Evolutionary conservation across 1,140 invertebrate species (phyloP).

Genomic region (Heliconius hermathena): DNA sequence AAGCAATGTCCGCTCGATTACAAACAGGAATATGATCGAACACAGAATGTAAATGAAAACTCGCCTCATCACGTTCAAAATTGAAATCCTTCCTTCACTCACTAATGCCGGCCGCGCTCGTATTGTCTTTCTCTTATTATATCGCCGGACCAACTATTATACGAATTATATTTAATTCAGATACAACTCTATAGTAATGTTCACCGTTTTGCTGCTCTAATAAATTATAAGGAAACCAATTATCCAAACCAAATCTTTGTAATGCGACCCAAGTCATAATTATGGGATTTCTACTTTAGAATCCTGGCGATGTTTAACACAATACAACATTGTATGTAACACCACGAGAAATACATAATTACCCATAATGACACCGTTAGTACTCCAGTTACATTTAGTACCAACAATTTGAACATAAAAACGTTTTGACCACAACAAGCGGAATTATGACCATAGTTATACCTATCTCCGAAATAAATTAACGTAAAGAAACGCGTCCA

Average conservation of each 20-base stretch:
- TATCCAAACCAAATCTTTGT: slow-evolving; percentile 9
- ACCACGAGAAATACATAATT: slow-evolving; percentile 38
- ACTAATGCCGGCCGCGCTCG: slow-evolving; percentile 59
- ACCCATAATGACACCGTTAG: slow-evolving; percentile 46
- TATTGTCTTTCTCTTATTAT: slow-evolving; percentile 74
- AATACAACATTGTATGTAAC: slow-evolving; percentile 36
- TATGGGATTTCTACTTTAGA: slow-evolving; percentile 13
- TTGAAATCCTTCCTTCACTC: slow-evolving; percentile 75
- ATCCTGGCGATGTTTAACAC: slow-evolving; percentile 17
- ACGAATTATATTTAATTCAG: slow-evolving; percentile 80
- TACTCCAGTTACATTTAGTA: slow-evolving; percentile 36
- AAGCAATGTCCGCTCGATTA: slow-evolving; percentile 23
- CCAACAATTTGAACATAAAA: slow-evolving; percentile 47
- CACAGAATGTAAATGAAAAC: slow-evolving; percentile 47
- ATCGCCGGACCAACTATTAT: slow-evolving; percentile 73
- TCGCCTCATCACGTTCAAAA: slow-evolving; percentile 78
- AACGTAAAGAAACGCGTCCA: slow-evolving; percentile 60
- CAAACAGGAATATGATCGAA: slow-evolving; percentile 41
- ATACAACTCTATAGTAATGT: slow-evolving; percentile 70
- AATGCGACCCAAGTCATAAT: slow-evolving; percentile 1
- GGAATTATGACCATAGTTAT: slow-evolving; percentile 47
- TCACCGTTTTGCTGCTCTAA: slow-evolving; percentile 34
- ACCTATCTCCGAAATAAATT: slow-evolving; percentile 53
- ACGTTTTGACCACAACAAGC: slow-evolving; percentile 45
- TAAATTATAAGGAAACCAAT: slow-evolving; percentile 31